Evolutionary conservation across 1,140 invertebrate species (phyloP).

Genomic region (Pantala flavescens): DNA sequence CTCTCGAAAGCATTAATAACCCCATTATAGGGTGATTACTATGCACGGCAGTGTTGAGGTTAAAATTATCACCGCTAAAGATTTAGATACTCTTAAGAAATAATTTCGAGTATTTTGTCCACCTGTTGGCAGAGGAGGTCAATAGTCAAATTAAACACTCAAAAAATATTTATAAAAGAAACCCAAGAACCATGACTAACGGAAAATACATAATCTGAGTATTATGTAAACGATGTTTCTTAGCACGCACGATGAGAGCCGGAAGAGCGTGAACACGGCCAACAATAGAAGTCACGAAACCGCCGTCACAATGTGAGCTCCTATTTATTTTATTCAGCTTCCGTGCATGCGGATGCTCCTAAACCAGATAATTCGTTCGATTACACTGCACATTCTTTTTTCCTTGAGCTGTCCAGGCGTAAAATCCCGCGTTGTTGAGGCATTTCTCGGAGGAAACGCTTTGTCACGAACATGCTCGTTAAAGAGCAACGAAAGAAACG

Average conservation of each 20-base stretch:
- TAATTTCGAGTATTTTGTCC: neutral
- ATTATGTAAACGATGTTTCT: slow-evolving; percentile 7
- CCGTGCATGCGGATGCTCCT: neutral
- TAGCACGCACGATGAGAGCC: neutral
- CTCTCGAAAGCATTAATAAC: too few relatives aligned
- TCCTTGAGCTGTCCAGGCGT: neutral
- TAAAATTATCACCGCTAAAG: too few relatives aligned
- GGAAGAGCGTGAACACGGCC: neutral
- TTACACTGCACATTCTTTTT: neutral
- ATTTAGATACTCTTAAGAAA: neutral
- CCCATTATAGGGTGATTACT: too few relatives aligned
- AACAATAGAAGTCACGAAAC: neutral
- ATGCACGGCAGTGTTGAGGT: too few relatives aligned
- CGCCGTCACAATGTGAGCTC: neutral
- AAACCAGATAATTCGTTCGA: neutral
- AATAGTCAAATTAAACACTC: neutral
- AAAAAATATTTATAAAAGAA: slow-evolving; percentile 9
- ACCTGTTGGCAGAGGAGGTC: neutral
- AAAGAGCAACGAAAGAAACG: too few relatives aligned
- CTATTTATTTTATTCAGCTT: neutral
- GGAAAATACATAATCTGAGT: slow-evolving; percentile 4
- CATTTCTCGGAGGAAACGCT: neutral
- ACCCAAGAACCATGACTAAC: slow-evolving; percentile 5
- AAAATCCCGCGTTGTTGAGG: neutral
- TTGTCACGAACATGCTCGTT: too few relatives aligned